These are phyloP conservation scores for Passer montanus DNA, from an alignment of 2,113 vertebrate genomes.

Conservation along the genomic window DNA sequence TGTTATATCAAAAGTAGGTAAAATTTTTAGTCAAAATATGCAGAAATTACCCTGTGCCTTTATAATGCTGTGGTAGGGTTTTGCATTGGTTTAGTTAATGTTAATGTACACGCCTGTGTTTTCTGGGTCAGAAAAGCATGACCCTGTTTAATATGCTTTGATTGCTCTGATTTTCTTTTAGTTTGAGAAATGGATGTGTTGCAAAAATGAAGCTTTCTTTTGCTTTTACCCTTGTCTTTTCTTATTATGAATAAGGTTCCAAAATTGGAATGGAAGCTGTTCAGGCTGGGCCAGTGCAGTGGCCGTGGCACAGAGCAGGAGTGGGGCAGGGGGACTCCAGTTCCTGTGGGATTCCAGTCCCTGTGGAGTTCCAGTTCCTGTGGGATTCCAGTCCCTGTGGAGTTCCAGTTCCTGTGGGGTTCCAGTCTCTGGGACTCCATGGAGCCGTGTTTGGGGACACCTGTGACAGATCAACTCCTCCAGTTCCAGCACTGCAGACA, in stretches of 20 bases:
- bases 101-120: not conserved
- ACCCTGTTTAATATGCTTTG: not conserved
- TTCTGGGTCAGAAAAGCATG: not conserved
- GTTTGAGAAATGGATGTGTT: not conserved
- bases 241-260: not conserved
- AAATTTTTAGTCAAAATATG: not conserved
- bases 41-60: not conserved
- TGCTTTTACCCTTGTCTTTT: not conserved
- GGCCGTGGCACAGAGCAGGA: not conserved
- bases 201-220: not conserved
- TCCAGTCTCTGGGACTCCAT: not conserved
- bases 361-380: accelerated
- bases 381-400: not conserved
- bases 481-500: not conserved
- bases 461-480: not conserved
- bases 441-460: not conserved
- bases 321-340: not conserved
- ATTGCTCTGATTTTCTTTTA: not conserved
- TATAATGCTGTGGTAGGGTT: not conserved
- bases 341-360: not conserved
- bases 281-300: not conserved
- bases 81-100: not conserved
- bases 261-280: not conserved
- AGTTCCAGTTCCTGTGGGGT: accelerated
- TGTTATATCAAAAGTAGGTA: not conserved